Evolutionary conservation across 2,113 vertebrate species (phyloP).

Genomic region (Nyctibius bracteatus): DNA sequence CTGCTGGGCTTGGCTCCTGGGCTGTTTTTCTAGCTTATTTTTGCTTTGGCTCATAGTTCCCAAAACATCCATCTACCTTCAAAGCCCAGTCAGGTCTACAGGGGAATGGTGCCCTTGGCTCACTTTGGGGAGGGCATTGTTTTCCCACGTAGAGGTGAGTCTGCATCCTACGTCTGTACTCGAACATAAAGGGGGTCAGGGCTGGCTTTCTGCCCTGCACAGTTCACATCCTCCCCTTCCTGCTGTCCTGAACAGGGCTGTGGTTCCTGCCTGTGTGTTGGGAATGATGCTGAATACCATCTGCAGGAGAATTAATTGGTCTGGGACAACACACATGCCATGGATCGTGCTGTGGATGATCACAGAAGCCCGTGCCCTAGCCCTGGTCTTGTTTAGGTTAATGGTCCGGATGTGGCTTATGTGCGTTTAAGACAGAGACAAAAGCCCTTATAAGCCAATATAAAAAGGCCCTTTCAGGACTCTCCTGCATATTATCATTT

Average conservation of each 20-base stretch:
- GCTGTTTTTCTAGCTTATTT: neutral
- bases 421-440: neutral
- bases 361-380: neutral
- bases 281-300: neutral
- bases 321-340: neutral
- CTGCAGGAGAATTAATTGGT: neutral
- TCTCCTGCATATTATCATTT: neutral
- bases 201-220: accelerated
- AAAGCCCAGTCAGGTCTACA: neutral
- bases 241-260: neutral
- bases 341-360: neutral
- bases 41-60: neutral
- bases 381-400: neutral
- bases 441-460: neutral
- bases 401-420: neutral
- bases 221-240: neutral
- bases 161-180: neutral
- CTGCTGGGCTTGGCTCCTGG: neutral
- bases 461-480: neutral
- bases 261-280: neutral
- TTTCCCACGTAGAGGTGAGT: neutral
- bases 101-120: neutral
- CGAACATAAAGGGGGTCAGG: neutral
- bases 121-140: neutral
- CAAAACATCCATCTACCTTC: neutral